Evolutionary conservation across 2,888 invertebrate species (phyloP).

Genomic region (Sphaerophoria rueppellii): DNA sequence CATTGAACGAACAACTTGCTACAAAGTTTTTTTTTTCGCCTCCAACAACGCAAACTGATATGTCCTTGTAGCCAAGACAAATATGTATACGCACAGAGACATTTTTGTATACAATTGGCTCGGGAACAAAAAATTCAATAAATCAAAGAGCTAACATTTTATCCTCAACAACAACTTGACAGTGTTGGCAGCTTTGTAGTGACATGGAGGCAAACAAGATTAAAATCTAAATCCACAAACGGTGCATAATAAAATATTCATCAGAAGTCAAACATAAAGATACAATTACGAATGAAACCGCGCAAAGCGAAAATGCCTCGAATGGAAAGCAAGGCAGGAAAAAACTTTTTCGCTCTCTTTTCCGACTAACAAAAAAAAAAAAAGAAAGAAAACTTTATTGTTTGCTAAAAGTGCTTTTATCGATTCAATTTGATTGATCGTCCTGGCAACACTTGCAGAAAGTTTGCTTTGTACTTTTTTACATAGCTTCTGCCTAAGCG

Average conservation of each 20-base stretch:
- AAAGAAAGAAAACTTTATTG: conserved; percentile 55
- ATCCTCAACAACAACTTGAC: conserved; percentile 45
- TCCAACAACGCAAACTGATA: conserved; percentile 4
- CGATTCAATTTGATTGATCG: conserved; percentile 71
- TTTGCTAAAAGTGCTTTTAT: conserved; percentile 69
- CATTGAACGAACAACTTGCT: conserved; percentile 25
- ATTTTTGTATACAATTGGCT: conserved; percentile 12
- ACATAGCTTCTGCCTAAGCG: background rate
- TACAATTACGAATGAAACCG: conserved; percentile 63
- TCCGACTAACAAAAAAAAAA: background rate
- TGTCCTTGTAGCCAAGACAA: conserved; percentile 15
- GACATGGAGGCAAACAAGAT: conserved; percentile 26
- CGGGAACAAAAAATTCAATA: conserved; percentile 37
- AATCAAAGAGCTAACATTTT: conserved; percentile 57
- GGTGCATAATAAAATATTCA: conserved; percentile 69
- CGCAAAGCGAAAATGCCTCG: conserved; percentile 5
- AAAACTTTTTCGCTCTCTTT: background rate
- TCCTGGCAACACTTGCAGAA: conserved; percentile 61
- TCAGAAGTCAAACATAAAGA: conserved; percentile 71
- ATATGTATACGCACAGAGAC: background rate
- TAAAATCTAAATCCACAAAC: conserved; percentile 60
- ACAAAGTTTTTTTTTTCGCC: background rate
- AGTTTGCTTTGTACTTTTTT: conserved; percentile 23
- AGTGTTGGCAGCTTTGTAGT: conserved; percentile 41
- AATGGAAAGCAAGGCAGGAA: background rate